Base-by-base conservation (phyloP, 2,888 invertebrate genomes). In the Antitype chi region DNA sequence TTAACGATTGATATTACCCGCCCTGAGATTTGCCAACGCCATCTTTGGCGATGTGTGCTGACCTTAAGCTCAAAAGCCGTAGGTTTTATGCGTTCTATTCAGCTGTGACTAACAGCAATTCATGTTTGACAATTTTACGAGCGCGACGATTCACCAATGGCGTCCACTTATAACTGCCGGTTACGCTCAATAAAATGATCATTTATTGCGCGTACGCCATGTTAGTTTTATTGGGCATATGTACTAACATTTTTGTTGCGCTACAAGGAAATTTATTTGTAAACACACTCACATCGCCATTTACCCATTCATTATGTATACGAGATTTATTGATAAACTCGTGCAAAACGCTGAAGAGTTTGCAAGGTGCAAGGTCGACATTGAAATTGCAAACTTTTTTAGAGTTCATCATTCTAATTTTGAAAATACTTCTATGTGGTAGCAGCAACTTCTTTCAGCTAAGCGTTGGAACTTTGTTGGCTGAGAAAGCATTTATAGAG, bases 101-200 rank as follows among this genome's bases (percentile, higher is more conserved):
- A 91, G 84, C 86, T 86, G 87, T 84, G 89, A 81, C 85, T 81
- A 88, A 82, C 78, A 77, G 85, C 87, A 89, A 88, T 90, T 87
- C 89, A 89, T 88, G 87, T 89, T 89, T 87, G 87, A 89, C 87
- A 85, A 87, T 84, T 91, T 92, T 92, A 92, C 88, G 91, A 90
- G 86, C 84, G 86, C 82, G 86, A 76, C 84, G 86, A 92, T 90
- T 89, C 88, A 84, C 87, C 88, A 89, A 87, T 89, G 88, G 87
- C 81, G 87, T 87, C 86, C 81, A 86, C 83, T 85, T 84, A 85
- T 89, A 90, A 88, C 89, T 87, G 89, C 83, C 84, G 85, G 90
- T 89, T 90, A 90, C 91, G 92, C 89, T 91, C 90, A 90, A 91
- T 92, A 91, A 92, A 92, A 91, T 88, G 80, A 89, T 89, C 89